Evolutionary conservation across 2,113 vertebrate genomes (phyloP).

Genomic region (Dromas ardeola): DNA sequence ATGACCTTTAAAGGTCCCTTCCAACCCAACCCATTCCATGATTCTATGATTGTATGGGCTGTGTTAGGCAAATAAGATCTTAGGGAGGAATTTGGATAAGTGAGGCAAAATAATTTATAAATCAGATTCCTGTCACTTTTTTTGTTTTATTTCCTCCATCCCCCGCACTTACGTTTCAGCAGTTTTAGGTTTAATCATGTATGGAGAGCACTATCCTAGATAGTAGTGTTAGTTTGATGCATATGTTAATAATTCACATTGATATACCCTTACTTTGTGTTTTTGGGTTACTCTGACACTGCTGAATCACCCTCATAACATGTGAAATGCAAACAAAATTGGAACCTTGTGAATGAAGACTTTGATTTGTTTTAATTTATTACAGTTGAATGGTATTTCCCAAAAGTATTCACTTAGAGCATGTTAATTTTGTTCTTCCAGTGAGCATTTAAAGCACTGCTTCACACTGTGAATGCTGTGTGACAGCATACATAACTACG

Average conservation of each 20-base stretch:
- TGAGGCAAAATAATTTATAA: not conserved
- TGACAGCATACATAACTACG: not conserved
- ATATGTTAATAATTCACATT: not conserved
- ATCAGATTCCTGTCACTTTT: not conserved
- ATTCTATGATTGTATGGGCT: not conserved
- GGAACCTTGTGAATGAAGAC: not conserved
- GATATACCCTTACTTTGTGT: not conserved
- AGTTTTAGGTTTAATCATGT: not conserved
- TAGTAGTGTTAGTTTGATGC: not conserved
- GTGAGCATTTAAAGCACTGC: not conserved
- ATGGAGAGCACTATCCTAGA: not conserved
- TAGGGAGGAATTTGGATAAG: not conserved
- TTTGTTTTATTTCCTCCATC: not conserved
- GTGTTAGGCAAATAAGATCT: not conserved
- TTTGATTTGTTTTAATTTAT: not conserved
- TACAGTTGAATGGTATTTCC: not conserved
- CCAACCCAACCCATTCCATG: not conserved
- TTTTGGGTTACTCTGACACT: not conserved
- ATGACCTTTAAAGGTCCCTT: not conserved
- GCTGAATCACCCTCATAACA: not conserved
- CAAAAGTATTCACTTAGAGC: not conserved
- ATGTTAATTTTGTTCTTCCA: not conserved
- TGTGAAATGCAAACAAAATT: not conserved
- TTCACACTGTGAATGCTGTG: not conserved
- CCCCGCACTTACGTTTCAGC: not conserved